Conservation (phyloP, 2,113 vertebrate species). For the Aleadryas rufinucha region DNA sequence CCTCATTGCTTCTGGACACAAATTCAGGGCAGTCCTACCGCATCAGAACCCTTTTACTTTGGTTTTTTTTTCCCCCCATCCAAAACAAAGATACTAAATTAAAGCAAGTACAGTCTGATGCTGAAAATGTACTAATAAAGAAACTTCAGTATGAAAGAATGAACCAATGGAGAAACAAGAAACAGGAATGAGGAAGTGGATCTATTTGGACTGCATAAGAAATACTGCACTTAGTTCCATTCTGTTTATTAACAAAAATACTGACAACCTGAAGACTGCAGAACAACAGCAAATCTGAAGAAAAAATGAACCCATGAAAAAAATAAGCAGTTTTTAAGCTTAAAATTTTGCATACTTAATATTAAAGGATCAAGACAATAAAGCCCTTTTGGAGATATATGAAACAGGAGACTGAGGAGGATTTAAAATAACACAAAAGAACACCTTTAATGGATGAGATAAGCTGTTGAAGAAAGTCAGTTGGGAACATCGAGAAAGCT, state of each 20-base stretch:
- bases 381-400: background rate
- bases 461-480: background rate
- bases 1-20: background rate
- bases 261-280: background rate
- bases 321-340: background rate
- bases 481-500: background rate
- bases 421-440: background rate
- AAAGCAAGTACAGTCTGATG: background rate
- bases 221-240: background rate
- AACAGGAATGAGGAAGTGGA: background rate
- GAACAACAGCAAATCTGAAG: background rate
- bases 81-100: background rate
- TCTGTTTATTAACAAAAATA: background rate
- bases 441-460: background rate
- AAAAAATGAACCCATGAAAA: background rate
- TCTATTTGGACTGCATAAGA: background rate
- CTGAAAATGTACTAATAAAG: background rate
- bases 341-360: background rate
- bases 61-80: fast-evolving
- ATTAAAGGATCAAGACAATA: background rate
- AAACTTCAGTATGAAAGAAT: background rate
- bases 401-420: background rate
- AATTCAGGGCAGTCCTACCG: background rate
- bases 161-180: background rate
- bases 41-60: background rate